phyloP scores from a whole-genome alignment of 2,888 invertebrate genomes.

The Amblyjoppa proteus region DNA sequence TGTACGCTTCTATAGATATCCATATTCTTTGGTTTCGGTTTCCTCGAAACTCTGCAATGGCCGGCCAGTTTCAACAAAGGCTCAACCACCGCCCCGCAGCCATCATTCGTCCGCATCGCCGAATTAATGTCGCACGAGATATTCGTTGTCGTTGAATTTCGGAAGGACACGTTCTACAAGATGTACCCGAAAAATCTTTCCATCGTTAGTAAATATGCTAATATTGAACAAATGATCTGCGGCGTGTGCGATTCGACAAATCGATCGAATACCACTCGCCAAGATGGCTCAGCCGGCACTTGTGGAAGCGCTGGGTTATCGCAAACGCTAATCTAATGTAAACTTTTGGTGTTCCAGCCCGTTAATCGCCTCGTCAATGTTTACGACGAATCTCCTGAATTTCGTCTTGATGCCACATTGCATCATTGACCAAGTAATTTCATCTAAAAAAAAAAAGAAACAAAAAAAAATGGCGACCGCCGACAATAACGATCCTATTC shows the following conservation, averaged over 20 bases:
- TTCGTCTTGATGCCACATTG: not conserved
- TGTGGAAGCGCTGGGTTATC: not conserved
- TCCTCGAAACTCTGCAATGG: not conserved
- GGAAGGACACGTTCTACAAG: not conserved
- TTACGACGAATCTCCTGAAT: not conserved
- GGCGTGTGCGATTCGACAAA: not conserved
- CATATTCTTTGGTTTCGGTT: too few species aligned
- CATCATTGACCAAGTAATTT: not conserved
- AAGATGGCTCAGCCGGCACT: not conserved
- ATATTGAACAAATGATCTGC: not conserved
- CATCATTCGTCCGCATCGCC: not conserved
- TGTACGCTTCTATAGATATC: too few species aligned
- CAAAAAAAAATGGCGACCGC: conserved; percentile 1
- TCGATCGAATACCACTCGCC: not conserved
- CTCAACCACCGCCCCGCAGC: not conserved
- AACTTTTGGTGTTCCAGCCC: not conserved
- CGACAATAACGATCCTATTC: not conserved
- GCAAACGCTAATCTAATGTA: not conserved
- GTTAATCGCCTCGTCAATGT: not conserved
- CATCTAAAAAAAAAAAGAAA: not conserved
- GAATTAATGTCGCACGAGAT: not conserved
- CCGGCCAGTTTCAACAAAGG: not conserved
- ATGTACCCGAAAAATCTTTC: not conserved
- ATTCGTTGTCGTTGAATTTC: not conserved
- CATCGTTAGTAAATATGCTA: not conserved